Conservation (phyloP, 2,113 vertebrate genomes). For the Anser brachyrhynchus region DNA sequence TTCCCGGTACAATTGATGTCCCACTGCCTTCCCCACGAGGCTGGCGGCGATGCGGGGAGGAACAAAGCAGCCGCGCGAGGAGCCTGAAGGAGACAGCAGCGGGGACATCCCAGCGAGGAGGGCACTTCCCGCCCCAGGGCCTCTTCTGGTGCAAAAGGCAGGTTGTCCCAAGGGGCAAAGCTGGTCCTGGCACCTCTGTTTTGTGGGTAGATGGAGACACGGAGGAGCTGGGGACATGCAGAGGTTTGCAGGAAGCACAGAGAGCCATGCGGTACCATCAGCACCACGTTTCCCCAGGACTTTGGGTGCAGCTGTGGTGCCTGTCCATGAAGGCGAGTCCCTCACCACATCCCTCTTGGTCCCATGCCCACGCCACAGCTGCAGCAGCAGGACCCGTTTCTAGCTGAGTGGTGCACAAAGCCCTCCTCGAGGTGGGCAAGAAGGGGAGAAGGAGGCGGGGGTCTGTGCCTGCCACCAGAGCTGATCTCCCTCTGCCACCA, state of each 20-base stretch:
- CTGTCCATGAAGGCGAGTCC: neutral
- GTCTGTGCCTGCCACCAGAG: neutral
- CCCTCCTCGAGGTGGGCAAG: neutral
- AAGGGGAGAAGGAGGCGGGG: neutral
- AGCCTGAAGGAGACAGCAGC: neutral
- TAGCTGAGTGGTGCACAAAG: too few species aligned
- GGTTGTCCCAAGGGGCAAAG: neutral
- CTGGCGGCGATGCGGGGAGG: neutral
- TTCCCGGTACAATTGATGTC: neutral
- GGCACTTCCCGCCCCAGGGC: neutral
- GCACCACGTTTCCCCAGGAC: neutral
- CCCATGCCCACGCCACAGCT: too few species aligned
- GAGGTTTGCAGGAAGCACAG: neutral
- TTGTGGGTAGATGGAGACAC: neutral
- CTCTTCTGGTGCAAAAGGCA: neutral
- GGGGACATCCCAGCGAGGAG: neutral
- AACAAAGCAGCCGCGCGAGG: rapidly evolving
- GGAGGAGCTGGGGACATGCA: neutral
- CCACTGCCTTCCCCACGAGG: neutral
- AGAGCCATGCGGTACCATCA: too few species aligned
- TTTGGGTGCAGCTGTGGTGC: neutral
- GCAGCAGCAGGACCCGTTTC: neutral
- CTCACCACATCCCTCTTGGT: neutral
- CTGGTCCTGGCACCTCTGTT: neutral
- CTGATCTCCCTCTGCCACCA: neutral